A percentile compares a stretch with the other conserved stretches of the same genome.
Evolutionary conservation across 2,113 vertebrate genomes (phyloP).

Genomic region (Clinocottus analis): DNA sequence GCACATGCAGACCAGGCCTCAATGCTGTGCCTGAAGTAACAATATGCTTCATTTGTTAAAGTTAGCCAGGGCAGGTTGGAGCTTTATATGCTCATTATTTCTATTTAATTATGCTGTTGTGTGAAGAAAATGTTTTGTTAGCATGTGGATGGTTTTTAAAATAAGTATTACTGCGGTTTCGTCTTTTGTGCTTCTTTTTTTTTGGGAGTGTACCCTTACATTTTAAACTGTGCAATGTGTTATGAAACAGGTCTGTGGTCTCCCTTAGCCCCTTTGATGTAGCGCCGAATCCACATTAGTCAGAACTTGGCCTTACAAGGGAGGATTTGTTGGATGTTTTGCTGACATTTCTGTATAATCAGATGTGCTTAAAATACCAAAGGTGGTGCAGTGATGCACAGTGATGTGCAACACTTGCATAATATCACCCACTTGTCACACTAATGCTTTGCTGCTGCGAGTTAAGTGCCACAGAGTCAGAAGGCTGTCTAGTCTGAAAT

Average conservation of each 20-base stretch:
- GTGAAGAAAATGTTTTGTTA: not conserved
- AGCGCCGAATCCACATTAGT: conserved; percentile 33
- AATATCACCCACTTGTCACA: conserved; percentile 38
- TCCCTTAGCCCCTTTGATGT: conserved; percentile 35
- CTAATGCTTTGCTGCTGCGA: conserved; percentile 7
- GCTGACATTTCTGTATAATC: conserved; percentile 50
- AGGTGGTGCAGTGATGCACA: conserved; percentile 20
- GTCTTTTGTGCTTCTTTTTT: conserved; percentile 6
- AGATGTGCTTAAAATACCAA: conserved; percentile 54
- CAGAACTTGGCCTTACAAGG: conserved; percentile 40
- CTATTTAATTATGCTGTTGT: not conserved
- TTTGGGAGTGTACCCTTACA: conserved; percentile 4
- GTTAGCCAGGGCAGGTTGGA: not conserved
- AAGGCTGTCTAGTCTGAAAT: conserved; percentile 31
- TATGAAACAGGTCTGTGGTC: conserved; percentile 22
- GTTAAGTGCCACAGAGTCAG: conserved; percentile 14
- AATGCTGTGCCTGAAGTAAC: not conserved
- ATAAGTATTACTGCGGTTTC: not conserved
- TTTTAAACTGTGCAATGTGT: conserved; percentile 14
- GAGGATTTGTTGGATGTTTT: conserved; percentile 31
- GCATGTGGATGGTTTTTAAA: not conserved
- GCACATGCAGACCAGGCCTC: not conserved
- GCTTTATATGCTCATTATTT: not conserved
- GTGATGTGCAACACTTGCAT: conserved; percentile 35
- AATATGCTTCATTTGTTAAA: not conserved